Percentiles rank a stretch among this genome's conserved stretches.
Evolutionary conservation across 2,797 vertebrate species (phyloP).

Genomic region (Thamnophis elegans): DNA sequence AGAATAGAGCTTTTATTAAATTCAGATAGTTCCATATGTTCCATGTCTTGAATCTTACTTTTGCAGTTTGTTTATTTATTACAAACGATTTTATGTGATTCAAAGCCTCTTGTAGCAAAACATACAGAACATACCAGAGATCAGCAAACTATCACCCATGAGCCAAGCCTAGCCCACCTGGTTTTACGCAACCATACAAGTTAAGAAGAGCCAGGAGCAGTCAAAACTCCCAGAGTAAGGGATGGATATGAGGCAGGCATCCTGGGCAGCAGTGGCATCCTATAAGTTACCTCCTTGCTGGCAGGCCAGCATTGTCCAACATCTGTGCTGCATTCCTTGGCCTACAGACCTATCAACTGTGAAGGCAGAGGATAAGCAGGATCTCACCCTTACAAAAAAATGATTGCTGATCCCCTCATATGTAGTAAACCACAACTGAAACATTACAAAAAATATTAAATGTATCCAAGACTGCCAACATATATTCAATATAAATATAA

Average conservation of each 20-base stretch:
- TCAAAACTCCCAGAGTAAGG: not conserved
- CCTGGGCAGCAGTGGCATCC: not conserved
- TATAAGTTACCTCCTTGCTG: not conserved
- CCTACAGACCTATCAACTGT: not conserved
- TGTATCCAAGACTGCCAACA: not conserved
- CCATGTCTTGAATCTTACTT: not conserved
- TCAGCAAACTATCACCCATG: not conserved
- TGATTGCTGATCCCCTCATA: not conserved
- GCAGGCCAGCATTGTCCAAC: not conserved
- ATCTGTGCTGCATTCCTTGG: not conserved
- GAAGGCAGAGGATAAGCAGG: not conserved
- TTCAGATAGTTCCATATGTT: slow-evolving; percentile 1
- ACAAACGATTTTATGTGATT: not conserved
- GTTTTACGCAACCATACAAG: not conserved
- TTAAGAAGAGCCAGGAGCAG: not conserved
- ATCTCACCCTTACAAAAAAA: not conserved
- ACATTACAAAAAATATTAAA: not conserved
- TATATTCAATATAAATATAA: not conserved
- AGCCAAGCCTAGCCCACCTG: not conserved
- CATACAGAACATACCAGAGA: not conserved
- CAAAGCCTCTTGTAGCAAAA: not conserved
- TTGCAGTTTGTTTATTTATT: not conserved
- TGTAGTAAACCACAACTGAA: not conserved
- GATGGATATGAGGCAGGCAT: not conserved
- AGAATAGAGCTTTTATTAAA: slow-evolving; percentile 1